These are phyloP conservation scores for Kobus ellipsiprymnus DNA, from an alignment of 2,113 vertebrate species.

Conservation along the genomic window DNA sequence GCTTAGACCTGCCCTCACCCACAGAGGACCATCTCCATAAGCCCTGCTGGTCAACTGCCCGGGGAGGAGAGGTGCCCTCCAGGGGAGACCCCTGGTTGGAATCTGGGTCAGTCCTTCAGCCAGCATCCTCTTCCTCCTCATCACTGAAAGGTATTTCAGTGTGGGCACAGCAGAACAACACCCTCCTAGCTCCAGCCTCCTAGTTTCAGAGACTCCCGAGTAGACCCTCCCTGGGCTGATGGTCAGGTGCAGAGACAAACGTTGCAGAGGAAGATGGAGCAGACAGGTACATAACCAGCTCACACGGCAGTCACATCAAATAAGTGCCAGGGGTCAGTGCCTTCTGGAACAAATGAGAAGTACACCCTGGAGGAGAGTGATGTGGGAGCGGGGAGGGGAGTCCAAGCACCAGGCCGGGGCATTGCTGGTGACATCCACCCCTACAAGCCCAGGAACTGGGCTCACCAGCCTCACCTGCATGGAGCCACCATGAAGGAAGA, in stretches of 20 bases:
- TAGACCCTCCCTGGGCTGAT: background rate
- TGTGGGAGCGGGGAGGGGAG: accelerated
- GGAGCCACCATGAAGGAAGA: accelerated
- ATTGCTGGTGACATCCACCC: background rate
- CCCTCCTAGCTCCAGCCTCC: background rate
- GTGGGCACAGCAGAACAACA: accelerated
- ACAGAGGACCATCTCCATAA: accelerated
- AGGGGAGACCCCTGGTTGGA: background rate
- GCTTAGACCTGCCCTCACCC: accelerated
- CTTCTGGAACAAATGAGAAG: background rate
- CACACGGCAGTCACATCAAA: accelerated
- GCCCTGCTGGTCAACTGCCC: background rate
- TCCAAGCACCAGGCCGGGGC: background rate
- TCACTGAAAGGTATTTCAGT: background rate
- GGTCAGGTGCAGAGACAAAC: background rate
- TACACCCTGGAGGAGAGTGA: background rate
- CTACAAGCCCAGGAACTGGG: background rate
- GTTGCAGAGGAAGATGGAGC: accelerated
- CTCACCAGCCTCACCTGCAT: background rate
- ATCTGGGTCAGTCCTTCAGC: background rate
- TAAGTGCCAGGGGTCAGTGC: background rate
- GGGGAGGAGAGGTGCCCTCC: accelerated
- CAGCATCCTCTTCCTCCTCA: background rate
- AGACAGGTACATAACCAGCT: accelerated
- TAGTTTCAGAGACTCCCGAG: accelerated